Percentiles rank a stretch among this genome's conserved stretches.
phyloP scores from a whole-genome alignment of 2,888 invertebrate genomes.

The Aphodius granarius region DNA sequence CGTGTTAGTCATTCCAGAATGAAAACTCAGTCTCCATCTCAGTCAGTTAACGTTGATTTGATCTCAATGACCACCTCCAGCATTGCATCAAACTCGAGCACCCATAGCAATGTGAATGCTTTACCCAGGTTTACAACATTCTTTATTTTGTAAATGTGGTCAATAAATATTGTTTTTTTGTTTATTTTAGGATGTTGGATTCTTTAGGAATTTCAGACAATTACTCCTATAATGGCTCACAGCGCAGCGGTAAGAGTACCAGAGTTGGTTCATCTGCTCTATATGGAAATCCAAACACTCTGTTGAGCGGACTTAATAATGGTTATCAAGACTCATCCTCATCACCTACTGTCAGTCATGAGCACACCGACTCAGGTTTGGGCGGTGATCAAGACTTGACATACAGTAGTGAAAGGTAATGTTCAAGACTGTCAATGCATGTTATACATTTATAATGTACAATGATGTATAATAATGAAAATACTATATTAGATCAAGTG shows the following conservation, averaged over 20 bases:
- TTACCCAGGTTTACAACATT: conserved; percentile 42
- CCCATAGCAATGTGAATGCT: conserved; percentile 35
- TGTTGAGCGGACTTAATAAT: conserved; percentile 38
- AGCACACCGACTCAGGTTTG: conserved; percentile 76
- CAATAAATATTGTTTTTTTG: neutral
- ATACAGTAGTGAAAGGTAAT: conserved; percentile 69
- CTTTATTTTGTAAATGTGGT: neutral
- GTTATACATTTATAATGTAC: neutral
- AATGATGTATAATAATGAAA: conserved; percentile 18
- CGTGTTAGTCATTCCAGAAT: conserved; percentile 31
- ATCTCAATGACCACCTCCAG: conserved; percentile 35
- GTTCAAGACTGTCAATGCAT: neutral
- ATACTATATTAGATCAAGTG: conserved; percentile 56
- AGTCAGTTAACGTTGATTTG: conserved; percentile 30
- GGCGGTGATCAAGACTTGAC: conserved; percentile 77
- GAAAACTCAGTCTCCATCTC: conserved; percentile 33
- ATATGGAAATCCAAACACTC: conserved; percentile 42
- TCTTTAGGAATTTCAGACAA: conserved; percentile 37
- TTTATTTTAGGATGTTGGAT: conserved; percentile 40
- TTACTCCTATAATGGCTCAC: conserved; percentile 35
- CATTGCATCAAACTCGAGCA: conserved; percentile 37
- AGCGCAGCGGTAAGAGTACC: conserved; percentile 33
- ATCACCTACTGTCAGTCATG: conserved; percentile 63
- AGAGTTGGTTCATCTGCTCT: conserved; percentile 40
- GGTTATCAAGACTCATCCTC: conserved; percentile 40